Evolutionary conservation across 1,140 invertebrate species (phyloP), one percentile per base, ranked within the genome.

Genomic region (Paraescarpia echinospica): DNA sequence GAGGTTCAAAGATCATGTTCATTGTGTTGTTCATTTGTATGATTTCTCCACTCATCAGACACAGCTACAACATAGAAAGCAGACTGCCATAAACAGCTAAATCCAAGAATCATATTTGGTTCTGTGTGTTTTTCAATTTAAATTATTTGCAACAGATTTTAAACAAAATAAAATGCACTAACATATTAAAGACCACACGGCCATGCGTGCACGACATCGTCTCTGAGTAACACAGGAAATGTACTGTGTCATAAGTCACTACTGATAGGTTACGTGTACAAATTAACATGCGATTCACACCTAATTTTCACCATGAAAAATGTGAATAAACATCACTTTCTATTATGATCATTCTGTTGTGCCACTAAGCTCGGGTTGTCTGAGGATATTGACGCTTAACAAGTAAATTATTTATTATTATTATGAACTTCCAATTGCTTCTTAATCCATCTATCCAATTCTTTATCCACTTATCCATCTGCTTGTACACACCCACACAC

Each of bases 1-100:
- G 95, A 31, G 96, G 95, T 93, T 96, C 96, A 94, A 96, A 96
- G 89, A 96, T 96, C 95, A 96, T 96, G 93, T 96, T 96, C 94
- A 96, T 96, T 94, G 95, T 95, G 93, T 94, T 95, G 92, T 93
- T 95, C 96, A 96, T 96, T 96, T 96, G 96, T 48, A 96, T 96
- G 88, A 96, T 96, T 92, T 96, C 96, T 22, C 95, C 95, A 94
- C 95, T 96, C 95, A 96, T 96, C 48, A 96, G 93, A 93, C 95
- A 96, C 89, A 96, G 93, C 95, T 96, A 93, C 1, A 94, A 92
- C 4, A 33, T 89, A 90, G 33, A 90, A 9, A 90, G 35, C 89
- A 90, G 18, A 35, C n/a, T 22, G 8, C 22, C 22, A 77, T 77
- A 27, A 77, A 77, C 59, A 77, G 27, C 59, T 14, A 27, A 77